Base-by-base conservation (phyloP, 2,113 vertebrate species). In the Gobio gobio region DNA sequence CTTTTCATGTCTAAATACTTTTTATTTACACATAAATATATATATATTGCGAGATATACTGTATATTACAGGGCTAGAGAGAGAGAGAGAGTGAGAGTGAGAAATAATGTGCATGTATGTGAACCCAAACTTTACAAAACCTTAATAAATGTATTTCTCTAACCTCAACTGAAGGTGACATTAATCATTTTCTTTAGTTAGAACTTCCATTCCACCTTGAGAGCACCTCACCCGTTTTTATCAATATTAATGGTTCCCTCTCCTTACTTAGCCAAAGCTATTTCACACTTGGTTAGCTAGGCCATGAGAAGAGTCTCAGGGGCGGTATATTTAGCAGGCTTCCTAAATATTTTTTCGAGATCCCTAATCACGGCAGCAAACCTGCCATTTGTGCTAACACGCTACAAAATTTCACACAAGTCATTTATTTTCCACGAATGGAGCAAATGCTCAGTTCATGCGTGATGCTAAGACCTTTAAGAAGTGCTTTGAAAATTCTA, bases 191-290 rank as follows among this genome's bases (percentile, higher is more conserved):
- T 94, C 94, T 94, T 64, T 91, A 90, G 90, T 72, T 85, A 90
- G 90, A 92, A 91, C 90, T 93, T 93, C 91, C 91, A 94, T 93
- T 92, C 93, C 93, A 95, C 94, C 94, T 95, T 94, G 93, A 94
- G 93, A 93, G 89, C 90, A 93, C 91, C 92, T 93, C 91, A 90
- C 90, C 90, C 86, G 82, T 90, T 95, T 93, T 94, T 94, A 95
- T 95, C 92, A 95, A 93, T 94, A 95, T 95, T 95, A 95, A 95
- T 95, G 93, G 93, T 93, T 92, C 82, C 93, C 92, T 91, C 91
- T 92, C 92, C 83, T 92, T 93, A 94, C 93, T 94, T 94, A 94
- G 93, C 93, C 91, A 93, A 94, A 94, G 93, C 93, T 94, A 95
- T 95, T 95, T 95, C 94, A 95, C 95, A 95, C 93, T 94, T 95